Base-by-base conservation (phyloP, 2,797 vertebrate genomes). In the Rousettus madagascariensis region DNA sequence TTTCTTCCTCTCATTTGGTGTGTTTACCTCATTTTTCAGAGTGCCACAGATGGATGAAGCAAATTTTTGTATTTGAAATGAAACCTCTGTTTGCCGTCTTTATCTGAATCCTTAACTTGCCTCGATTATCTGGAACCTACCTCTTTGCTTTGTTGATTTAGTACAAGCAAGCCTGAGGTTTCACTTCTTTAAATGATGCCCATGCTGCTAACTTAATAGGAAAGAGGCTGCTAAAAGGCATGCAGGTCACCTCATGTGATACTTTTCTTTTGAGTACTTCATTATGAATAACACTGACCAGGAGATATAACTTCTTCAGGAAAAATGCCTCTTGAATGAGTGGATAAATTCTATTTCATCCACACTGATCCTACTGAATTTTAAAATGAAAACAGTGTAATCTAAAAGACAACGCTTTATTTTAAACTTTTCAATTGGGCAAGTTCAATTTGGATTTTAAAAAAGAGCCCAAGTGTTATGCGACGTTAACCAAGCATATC, bases 21-120 rank as follows among this genome's bases (percentile, higher is more conserved):
- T 36, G 61, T 77, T 95, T 53, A 55, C 53, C 72, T 94, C 87
- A 28, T 90, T 61, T 24, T 22, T 95, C 90, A 94, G 95, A 33
- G 24, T 36, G 65, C 59, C 86, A 78, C 3, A 1, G 57, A 4
- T 12, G 10, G 59, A 41, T 6, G 38, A 92, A 75, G 74, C 17
- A 49, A 75, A 87, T 91, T 38, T 17, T 17, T 51, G 65, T 77
- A 88, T 79, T 22, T 1, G 90, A 90, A 95, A 51, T 1, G 90
- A 90, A 95, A 51, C 83, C 77, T 55, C 41, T 19, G 33, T 69
- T 77, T 7, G 51, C 78, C 9, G 0, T 87, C 69, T 51, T 89
- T 72, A 85, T 74, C 65, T 36, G 36, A 88, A 85, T 68, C 49
- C 38, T 46, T 12, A 33, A 8, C 46, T 22, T 68, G 77, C 28